Evolutionary conservation across 2,797 vertebrate species (phyloP), one percentile per base, ranked within the genome.

Genomic region (Anguilla anguilla): DNA sequence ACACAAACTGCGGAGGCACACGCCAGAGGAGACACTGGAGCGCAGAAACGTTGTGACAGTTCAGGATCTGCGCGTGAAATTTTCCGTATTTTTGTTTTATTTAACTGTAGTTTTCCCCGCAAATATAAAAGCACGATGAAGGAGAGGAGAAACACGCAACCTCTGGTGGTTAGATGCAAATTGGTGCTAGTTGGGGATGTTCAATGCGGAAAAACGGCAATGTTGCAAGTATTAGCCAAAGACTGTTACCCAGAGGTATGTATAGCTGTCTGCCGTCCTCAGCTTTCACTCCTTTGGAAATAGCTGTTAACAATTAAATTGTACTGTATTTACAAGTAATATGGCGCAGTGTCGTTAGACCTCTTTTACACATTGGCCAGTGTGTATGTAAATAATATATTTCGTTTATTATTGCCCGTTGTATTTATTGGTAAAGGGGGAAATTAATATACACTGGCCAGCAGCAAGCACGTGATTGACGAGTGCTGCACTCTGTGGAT

Each of bases 191-290:
- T 99, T 74, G 98, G 98, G 85, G 98, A 98, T 83, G 98, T 99
- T 91, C 98, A 99, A 95, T 98, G 98, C 92, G 98, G 98, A 93
- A 99, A 99, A 96, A 99, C 98, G 51, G 98, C 98, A 83, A 98
- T 99, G 98, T 95, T 99, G 94, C 98, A 99, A 94, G 98, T 99
- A 91, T 92, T 99, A 93, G 98, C 98, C 0, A 99, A 99, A 93
- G 98, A 99, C 90, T 99, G 98, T 91, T 99, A 99, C 86, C 98
- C 98, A 1, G 98, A 99, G 98, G 98, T 99, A 95, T 95, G 95
- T 90, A 77, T 43, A 35, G 15, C 83, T 59, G 25, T 10, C 53
- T 17, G 17, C 28, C 6, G 0, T 67, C 35, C 39, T 0, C 84
- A 22, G 25, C 9, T 39, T 39, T 57, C 28, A 59, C 22, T 31